Evolutionary conservation across 30 jellyfish, hydroid and myxozoan species (phyloP).

Genomic region (Aurelia coerulea): DNA sequence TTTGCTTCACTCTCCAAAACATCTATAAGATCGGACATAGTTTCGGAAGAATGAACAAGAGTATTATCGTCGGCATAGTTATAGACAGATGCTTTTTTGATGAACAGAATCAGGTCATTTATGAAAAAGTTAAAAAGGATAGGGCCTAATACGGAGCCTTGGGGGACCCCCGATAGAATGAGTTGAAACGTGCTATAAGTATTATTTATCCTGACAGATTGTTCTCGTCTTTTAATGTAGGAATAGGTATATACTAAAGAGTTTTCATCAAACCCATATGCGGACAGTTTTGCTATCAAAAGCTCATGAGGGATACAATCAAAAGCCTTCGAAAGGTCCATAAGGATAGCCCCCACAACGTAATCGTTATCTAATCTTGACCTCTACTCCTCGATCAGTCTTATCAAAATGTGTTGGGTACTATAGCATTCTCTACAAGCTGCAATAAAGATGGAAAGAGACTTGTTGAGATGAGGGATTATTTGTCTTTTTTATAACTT

Average conservation of each 20-base stretch:
- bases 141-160: constrained; percentile 59
- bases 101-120: constrained; percentile 43
- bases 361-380: no score
- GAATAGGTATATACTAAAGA: background rate
- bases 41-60: constrained; percentile 30
- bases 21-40: constrained; percentile 34
- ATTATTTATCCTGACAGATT: constrained; percentile 28
- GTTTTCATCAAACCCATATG: constrained; percentile 31
- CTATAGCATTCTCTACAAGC: no score
- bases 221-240: constrained; percentile 25
- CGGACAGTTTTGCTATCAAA: constrained; percentile 30
- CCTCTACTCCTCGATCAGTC: no score
- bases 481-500: no score
- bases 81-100: constrained; percentile 36
- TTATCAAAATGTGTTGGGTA: no score
- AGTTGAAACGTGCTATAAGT: constrained; percentile 39
- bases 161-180: constrained; percentile 63
- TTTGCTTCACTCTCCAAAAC: constrained; percentile 24
- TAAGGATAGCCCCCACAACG: constrained; percentile 23
- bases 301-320: constrained; percentile 41
- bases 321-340: constrained; percentile 24
- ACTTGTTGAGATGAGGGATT: no score
- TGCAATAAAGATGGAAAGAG: no score
- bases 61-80: constrained; percentile 57
- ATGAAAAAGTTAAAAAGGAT: constrained; percentile 38